A percentile compares a stretch with the other conserved stretches of the same genome.
Evolutionary conservation across 2,888 invertebrate genomes (phyloP).

Genomic region (Dorcus hopei): DNA sequence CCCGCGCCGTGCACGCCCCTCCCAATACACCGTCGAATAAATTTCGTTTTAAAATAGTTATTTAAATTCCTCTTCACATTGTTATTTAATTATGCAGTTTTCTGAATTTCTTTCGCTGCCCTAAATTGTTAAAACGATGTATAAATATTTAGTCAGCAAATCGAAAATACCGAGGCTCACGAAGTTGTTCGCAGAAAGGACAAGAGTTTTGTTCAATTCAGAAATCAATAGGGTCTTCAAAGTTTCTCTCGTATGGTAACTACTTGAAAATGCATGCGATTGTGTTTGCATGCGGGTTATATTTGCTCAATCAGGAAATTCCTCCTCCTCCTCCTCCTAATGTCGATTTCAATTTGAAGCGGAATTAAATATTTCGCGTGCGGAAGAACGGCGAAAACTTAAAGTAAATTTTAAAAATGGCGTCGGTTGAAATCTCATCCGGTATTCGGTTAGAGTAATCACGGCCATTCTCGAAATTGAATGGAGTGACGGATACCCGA

Average conservation of each 20-base stretch:
- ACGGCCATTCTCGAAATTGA: no score
- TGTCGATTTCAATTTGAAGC: no score
- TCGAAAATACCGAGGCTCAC: not conserved
- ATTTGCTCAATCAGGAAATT: constrained; percentile 19
- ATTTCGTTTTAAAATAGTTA: no score
- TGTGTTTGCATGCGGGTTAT: constrained; percentile 26
- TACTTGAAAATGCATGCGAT: constrained; percentile 26
- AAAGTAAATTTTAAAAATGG: not conserved
- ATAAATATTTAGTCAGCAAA: not conserved
- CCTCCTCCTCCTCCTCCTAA: no score
- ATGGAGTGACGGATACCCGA: no score
- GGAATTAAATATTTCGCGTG: not conserved
- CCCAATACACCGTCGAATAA: no score
- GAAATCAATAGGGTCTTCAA: constrained; percentile 27
- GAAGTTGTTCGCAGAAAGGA: not conserved
- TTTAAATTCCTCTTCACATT: no score
- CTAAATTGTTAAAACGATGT: not conserved
- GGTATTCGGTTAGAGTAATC: no score
- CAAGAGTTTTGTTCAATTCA: constrained; percentile 19
- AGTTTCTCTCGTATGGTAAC: constrained; percentile 22
- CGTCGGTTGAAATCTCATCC: no score
- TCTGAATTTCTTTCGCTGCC: not conserved
- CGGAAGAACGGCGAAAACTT: not conserved
- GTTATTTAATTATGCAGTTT: not conserved
- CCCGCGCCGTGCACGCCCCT: no score